phyloP scores from a whole-genome alignment of 2,797 vertebrate species.

The Platalea minor region DNA sequence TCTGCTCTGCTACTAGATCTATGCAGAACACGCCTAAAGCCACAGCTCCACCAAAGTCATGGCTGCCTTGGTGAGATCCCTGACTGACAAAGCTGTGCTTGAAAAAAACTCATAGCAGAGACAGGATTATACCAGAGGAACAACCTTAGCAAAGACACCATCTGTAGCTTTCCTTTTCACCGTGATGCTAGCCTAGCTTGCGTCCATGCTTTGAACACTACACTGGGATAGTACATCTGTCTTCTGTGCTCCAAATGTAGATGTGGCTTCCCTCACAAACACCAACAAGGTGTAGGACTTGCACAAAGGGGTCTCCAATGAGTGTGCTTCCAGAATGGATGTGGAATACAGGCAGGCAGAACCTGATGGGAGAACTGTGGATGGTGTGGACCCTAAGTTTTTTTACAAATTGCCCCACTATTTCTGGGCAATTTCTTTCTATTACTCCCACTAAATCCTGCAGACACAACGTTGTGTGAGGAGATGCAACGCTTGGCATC shows the following conservation, averaged over 20 bases:
- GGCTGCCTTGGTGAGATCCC: background rate
- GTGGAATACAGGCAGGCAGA: background rate
- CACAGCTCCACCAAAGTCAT: background rate
- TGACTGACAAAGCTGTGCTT: background rate
- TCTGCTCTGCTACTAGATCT: background rate
- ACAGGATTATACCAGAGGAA: background rate
- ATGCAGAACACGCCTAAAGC: background rate
- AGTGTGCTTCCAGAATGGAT: background rate
- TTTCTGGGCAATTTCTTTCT: background rate
- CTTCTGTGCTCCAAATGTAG: background rate
- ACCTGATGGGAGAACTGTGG: background rate
- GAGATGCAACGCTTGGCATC: background rate
- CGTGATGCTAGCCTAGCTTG: background rate
- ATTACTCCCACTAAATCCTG: background rate
- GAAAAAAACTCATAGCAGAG: background rate
- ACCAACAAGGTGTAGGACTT: background rate
- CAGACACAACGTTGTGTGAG: background rate
- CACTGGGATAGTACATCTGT: background rate
- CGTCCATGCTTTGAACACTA: background rate
- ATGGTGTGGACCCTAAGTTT: background rate
- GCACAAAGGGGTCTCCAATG: background rate
- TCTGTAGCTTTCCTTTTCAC: background rate
- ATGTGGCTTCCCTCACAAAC: background rate
- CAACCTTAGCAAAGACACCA: background rate
- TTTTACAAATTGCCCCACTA: background rate